These are phyloP conservation scores for Phenganax stokvisi DNA, from an alignment of 92 coral and sea anemone species.

Conservation along the genomic window DNA sequence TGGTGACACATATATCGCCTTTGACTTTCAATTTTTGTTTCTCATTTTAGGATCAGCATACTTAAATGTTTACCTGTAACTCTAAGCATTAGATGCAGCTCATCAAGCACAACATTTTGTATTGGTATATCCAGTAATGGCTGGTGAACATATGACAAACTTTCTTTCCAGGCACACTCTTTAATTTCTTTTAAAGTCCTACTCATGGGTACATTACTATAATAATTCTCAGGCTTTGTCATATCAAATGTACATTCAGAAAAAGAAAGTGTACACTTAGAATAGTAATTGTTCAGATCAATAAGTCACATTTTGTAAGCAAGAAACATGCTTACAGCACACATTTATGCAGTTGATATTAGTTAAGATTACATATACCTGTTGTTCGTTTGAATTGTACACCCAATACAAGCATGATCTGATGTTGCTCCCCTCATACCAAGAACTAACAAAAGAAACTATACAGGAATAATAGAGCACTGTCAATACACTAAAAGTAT, in stretches of 20 bases:
- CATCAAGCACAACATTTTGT: slow-evolving; percentile 37
- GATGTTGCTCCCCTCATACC: background rate
- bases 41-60: too few relatives aligned
- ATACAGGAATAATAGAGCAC: too few relatives aligned
- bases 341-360: background rate
- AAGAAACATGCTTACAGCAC: too few relatives aligned
- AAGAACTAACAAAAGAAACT: background rate
- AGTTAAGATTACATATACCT: background rate
- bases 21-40: too few relatives aligned
- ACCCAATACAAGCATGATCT: background rate
- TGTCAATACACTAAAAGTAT: background rate
- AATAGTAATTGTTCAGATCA: background rate
- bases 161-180: slow-evolving; percentile 21
- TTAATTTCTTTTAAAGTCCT: slow-evolving; percentile 26
- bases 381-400: slow-evolving; percentile 2
- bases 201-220: slow-evolving; percentile 2
- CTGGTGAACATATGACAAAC: slow-evolving; percentile 41
- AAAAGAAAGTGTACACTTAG: background rate
- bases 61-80: background rate
- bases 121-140: slow-evolving; percentile 36
- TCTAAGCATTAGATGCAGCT: slow-evolving; percentile 42
- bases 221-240: slow-evolving; percentile 36
- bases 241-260: slow-evolving; percentile 30
- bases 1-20: too few relatives aligned
- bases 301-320: too few relatives aligned